Conservation (phyloP, 1,140 invertebrate species). For the Drosophila chauvacae region DNA sequence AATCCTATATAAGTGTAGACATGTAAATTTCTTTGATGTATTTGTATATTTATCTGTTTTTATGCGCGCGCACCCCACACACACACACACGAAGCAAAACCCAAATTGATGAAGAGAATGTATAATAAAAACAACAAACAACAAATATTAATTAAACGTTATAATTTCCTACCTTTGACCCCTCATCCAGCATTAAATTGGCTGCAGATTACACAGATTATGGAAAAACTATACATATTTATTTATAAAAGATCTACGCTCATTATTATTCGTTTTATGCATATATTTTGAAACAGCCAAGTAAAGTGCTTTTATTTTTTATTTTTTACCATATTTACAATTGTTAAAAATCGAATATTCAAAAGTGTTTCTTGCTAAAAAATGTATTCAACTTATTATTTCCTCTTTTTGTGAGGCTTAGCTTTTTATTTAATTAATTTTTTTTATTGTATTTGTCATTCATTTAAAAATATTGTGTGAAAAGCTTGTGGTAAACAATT, state of each 20-base stretch:
- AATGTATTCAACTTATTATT: constrained; percentile 36
- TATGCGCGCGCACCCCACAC: constrained; percentile 38
- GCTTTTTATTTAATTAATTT: not conserved
- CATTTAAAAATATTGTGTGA: constrained; percentile 11
- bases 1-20: constrained; percentile 40
- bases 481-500: constrained; percentile 4
- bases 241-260: not conserved
- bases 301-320: constrained; percentile 35
- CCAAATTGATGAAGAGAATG: constrained; percentile 35
- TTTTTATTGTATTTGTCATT: constrained; percentile 62
- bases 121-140: constrained; percentile 53
- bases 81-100: constrained; percentile 15
- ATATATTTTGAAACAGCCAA: constrained; percentile 22
- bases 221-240: constrained; percentile 4
- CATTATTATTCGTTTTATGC: constrained; percentile 10
- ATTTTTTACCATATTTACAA: constrained; percentile 23
- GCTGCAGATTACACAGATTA: not conserved
- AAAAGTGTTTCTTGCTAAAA: constrained; percentile 55
- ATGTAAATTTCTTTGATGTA: constrained; percentile 50
- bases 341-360: constrained; percentile 35
- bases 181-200: not conserved
- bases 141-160: constrained; percentile 3
- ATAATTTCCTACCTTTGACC: constrained; percentile 1
- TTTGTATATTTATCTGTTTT: constrained; percentile 68
- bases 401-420: constrained; percentile 13